These are phyloP conservation scores for Falcaria lacertinaria DNA, from an alignment of 2,888 invertebrate species.

Conservation along the genomic window DNA sequence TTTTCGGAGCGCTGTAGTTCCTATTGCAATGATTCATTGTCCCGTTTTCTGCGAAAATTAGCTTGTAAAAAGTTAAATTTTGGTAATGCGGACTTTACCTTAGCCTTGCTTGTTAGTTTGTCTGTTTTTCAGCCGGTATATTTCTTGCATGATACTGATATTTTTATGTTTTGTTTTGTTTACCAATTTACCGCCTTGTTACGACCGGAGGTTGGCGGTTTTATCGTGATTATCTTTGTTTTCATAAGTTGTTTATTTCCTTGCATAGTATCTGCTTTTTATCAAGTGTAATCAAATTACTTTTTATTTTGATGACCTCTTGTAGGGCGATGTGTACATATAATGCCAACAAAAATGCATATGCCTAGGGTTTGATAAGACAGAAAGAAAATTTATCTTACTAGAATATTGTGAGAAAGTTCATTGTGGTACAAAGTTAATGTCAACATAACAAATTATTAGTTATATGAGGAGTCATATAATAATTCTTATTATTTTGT, in stretches of 20 bases:
- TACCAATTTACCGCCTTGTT: slow-evolving; percentile 54
- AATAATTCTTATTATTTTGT: no score
- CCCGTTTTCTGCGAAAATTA: slow-evolving; percentile 54
- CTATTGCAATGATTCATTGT: slow-evolving; percentile 68
- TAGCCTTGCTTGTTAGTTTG: slow-evolving; percentile 5
- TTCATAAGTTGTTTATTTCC: slow-evolving; percentile 8
- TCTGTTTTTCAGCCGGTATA: slow-evolving; percentile 11
- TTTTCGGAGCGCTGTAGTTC: slow-evolving; percentile 45
- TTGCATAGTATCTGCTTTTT: background rate
- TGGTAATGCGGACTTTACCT: slow-evolving; percentile 12
- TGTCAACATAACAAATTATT: no score
- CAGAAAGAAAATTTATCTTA: no score
- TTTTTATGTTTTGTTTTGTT: slow-evolving; percentile 58
- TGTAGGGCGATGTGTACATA: no score
- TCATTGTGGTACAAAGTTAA: no score
- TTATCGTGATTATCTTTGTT: slow-evolving; percentile 22
- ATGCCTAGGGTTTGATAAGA: no score
- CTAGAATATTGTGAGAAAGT: no score
- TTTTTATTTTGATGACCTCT: background rate
- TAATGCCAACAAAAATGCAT: no score
- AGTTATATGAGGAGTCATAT: no score
- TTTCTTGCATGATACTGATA: slow-evolving; percentile 37
- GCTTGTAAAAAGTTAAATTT: slow-evolving; percentile 31
- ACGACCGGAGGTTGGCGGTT: slow-evolving; percentile 6
- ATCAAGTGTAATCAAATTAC: background rate